A percentile compares a stretch with the other conserved stretches of the same genome.
phyloP scores from a whole-genome alignment of 1,140 invertebrate species.

The Akabosia matsudoensis region DNA sequence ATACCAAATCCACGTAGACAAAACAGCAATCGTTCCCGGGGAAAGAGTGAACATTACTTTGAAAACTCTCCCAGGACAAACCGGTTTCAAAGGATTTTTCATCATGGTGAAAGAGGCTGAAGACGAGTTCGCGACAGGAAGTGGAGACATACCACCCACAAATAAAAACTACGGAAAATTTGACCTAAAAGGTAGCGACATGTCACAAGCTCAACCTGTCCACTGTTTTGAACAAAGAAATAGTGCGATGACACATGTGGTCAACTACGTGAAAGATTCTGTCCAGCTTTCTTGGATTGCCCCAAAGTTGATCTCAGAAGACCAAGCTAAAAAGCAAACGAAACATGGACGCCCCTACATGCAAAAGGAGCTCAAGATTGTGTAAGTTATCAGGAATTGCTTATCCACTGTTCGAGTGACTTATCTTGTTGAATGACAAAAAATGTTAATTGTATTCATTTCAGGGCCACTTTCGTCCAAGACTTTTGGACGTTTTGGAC shows the following conservation, averaged over 20 bases:
- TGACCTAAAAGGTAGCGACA: neutral
- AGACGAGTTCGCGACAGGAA: neutral
- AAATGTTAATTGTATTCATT: neutral
- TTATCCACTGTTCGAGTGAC: too few relatives aligned
- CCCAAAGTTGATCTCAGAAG: neutral
- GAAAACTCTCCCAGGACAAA: neutral
- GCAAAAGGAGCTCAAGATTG: neutral
- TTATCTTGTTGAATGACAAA: too few relatives aligned
- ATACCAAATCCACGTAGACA: constrained; percentile 54
- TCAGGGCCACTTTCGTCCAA: neutral
- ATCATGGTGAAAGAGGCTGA: constrained; percentile 40
- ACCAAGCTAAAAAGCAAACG: neutral
- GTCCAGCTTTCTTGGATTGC: neutral
- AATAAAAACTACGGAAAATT: neutral
- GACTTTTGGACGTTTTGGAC: neutral
- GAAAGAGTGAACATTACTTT: constrained; percentile 19
- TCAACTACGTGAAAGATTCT: neutral
- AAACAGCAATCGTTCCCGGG: constrained; percentile 50
- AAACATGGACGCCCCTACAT: neutral
- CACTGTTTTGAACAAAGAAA: neutral
- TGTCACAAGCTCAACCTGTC: neutral
- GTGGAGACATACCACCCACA: neutral
- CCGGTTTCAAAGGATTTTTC: constrained; percentile 56
- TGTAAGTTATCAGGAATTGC: neutral
- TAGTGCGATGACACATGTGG: constrained; percentile 1